Conservation (phyloP, 2,888 invertebrate genomes). For the Cheilosia urbana region DNA sequence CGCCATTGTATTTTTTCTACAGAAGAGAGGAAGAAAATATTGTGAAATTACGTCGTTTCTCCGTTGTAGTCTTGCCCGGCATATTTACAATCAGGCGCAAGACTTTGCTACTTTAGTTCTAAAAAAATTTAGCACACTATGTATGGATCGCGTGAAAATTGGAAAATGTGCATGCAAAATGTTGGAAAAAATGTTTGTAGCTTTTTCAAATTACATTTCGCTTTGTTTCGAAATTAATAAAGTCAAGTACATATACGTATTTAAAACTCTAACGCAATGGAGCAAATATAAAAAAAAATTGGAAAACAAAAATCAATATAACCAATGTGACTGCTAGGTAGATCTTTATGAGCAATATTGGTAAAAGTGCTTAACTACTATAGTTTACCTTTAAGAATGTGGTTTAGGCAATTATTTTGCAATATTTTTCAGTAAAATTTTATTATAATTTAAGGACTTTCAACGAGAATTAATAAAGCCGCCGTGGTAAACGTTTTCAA, state of each 20-base stretch:
- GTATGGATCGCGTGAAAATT: conserved; percentile 3
- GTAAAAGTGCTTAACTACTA: neutral
- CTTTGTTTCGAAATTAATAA: neutral
- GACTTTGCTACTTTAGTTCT: neutral
- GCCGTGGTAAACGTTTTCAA: conserved; percentile 63
- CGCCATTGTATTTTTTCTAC: conserved; percentile 79
- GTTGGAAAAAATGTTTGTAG: neutral
- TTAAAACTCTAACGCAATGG: neutral
- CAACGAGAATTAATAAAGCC: conserved; percentile 36
- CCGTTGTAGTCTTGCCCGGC: conserved; percentile 2
- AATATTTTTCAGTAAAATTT: conserved; percentile 5
- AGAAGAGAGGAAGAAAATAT: conserved; percentile 16
- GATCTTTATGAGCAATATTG: neutral
- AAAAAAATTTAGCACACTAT: conserved; percentile 34
- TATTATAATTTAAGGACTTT: conserved; percentile 10
- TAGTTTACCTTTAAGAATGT: conserved; percentile 20
- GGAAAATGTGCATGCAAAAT: neutral
- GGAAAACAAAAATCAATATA: conserved; percentile 49
- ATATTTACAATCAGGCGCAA: conserved; percentile 30
- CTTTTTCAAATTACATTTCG: neutral
- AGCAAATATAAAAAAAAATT: neutral
- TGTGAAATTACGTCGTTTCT: neutral
- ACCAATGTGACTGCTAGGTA: conserved; percentile 28
- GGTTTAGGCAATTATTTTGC: neutral
- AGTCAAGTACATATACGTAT: neutral